phyloP scores from a whole-genome alignment of 2,797 vertebrate species.

The Yasuhikotakia modesta region DNA sequence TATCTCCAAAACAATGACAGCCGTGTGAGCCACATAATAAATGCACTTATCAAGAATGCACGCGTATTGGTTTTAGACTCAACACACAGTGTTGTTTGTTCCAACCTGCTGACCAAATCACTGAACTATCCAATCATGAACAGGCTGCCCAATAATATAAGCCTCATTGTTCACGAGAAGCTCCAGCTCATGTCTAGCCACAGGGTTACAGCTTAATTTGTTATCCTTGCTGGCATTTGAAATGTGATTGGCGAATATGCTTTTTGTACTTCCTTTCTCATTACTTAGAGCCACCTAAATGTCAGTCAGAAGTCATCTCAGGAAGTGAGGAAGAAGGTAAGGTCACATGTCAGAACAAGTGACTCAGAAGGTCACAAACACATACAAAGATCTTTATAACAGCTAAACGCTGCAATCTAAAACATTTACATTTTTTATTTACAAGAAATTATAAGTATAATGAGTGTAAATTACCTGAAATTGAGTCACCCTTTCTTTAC shows the following conservation, averaged over 20 bases:
- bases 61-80: constrained; percentile 37
- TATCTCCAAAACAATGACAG: constrained; percentile 34
- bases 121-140: constrained; percentile 25
- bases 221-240: constrained; percentile 68
- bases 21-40: constrained; percentile 22
- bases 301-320: constrained; percentile 36
- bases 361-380: constrained; percentile 19
- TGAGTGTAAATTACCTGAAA: too few species aligned
- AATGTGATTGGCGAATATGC: constrained; percentile 60
- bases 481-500: too few species aligned
- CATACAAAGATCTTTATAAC: neutral
- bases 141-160: constrained; percentile 41
- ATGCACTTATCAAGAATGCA: constrained; percentile 43
- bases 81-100: constrained; percentile 14
- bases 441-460: neutral
- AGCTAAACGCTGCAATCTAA: neutral
- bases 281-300: constrained; percentile 58
- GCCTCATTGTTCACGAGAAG: constrained; percentile 20
- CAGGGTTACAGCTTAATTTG: constrained; percentile 62
- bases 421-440: neutral
- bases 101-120: constrained; percentile 41
- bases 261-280: constrained; percentile 51
- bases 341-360: constrained; percentile 21
- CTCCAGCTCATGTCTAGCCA: constrained; percentile 49
- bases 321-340: constrained; percentile 31